A percentile compares a stretch with the other conserved stretches of the same genome.
Evolutionary conservation across 2,113 vertebrate species (phyloP).

Genomic region (Larimichthys crocea): DNA sequence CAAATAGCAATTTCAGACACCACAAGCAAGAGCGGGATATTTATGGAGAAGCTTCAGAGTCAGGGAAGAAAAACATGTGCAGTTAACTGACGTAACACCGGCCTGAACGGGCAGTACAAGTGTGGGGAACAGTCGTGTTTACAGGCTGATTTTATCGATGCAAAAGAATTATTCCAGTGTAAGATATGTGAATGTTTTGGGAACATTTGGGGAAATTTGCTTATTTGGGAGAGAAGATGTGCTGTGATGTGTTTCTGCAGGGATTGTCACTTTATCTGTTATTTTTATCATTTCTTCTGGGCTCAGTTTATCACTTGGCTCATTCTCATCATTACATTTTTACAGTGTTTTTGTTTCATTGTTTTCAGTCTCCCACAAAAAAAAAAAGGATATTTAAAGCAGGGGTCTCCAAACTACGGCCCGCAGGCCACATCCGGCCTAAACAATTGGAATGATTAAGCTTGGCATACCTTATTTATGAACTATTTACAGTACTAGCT

Average conservation of each 20-base stretch:
- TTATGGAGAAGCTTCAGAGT: conserved; percentile 59
- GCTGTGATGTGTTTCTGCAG: too few species aligned
- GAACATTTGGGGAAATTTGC: not conserved
- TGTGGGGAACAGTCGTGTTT: not conserved
- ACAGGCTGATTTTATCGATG: not conserved
- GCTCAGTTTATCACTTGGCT: not conserved
- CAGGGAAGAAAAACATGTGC: conserved; percentile 42
- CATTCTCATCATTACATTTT: conserved; percentile 15
- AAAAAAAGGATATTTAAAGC: not conserved
- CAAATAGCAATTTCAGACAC: conserved; percentile 73
- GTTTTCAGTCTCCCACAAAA: not conserved
- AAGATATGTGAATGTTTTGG: not conserved
- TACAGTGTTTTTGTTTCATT: conserved; percentile 6
- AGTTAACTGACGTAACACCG: conserved; percentile 32
- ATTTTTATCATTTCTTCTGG: not conserved
- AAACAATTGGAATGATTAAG: too few species aligned
- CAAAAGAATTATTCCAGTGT: not conserved
- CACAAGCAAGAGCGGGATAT: conserved; percentile 65
- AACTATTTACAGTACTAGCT: too few species aligned
- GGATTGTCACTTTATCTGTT: not conserved
- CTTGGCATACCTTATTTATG: too few species aligned
- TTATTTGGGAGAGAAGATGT: not conserved
- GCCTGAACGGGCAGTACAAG: conserved; percentile 5
- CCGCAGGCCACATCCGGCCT: too few species aligned
- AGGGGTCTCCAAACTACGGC: too few species aligned